Evolutionary conservation across 1,140 invertebrate species (phyloP), one percentile per base, ranked within the genome.

Genomic region (Theocolax elegans): DNA sequence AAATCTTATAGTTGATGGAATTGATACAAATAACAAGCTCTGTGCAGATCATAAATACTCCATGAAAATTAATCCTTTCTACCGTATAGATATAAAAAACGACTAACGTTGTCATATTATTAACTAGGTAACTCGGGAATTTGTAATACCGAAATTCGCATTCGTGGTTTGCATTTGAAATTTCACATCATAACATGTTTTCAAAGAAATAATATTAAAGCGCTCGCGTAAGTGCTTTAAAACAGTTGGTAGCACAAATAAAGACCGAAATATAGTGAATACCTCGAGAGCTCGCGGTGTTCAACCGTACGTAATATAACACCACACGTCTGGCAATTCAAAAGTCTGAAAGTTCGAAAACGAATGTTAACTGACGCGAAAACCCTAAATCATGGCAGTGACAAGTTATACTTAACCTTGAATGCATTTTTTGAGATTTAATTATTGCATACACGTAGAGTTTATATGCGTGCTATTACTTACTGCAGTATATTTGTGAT

Each of bases 271-370:
- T 66, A 27, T 40, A 8, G 13, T 44, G 25, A 17, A 42, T 60
- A 44, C 58, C 58, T 60, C 46, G 58, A 38, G 46, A 44, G 58
- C n/a, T n/a, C n/a, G n/a, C 10, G 7, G 15, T 12, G 25, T 17
- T 60, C 21, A 12, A 35, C 13, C 35, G 38, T 29, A 12, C 25
- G 63, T 53, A 65, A 65, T 54, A 25, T 54, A 65, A 65, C 38
- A 65, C 48, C 49, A 2, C 15, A 2, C n/a, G 31, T 40, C 25
- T 54, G 46, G 23, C 25, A 42, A 67, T 67, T 67, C 25, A 56
- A 67, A 67, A 58, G 40, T 66, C 51, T 56, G 63, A 54, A 54
- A 56, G 21, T 67, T 67, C 53, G 40, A 67, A 67, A 65, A 65
- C 21, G 49, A 23, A 29, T 40, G 42, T 54, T 56, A 58, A 58